Conservation (phyloP, 2,113 vertebrate genomes). For the Heloderma charlesbogerti region DNA sequence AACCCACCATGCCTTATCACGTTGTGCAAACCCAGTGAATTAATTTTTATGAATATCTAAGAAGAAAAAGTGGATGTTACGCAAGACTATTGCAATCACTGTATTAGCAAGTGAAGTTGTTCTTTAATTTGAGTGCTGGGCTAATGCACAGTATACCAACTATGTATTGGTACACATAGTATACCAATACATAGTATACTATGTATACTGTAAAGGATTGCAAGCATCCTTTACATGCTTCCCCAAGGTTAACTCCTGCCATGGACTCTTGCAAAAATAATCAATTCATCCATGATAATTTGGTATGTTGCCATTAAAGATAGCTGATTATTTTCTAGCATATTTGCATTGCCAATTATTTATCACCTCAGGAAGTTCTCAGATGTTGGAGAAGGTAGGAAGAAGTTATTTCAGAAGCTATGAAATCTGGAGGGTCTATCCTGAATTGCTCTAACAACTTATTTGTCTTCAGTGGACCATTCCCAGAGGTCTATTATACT, state of each 20-base stretch:
- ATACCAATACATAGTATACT: too few species aligned
- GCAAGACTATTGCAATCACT: not conserved
- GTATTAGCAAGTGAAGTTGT: not conserved
- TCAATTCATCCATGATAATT: not conserved
- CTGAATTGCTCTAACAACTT: not conserved
- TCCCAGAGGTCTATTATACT: not conserved
- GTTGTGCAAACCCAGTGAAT: not conserved
- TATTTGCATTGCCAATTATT: slow-evolving; percentile 15
- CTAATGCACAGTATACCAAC: not conserved
- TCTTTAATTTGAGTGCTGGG: not conserved
- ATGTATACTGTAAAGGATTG: too few species aligned
- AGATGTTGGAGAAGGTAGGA: not conserved
- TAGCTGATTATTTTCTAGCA: not conserved
- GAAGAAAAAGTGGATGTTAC: not conserved
- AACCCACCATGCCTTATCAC: too few species aligned
- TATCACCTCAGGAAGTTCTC: not conserved
- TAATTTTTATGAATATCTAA: not conserved
- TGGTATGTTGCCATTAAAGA: not conserved
- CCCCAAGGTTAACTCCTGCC: not conserved
- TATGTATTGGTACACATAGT: too few species aligned
- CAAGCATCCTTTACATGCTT: not conserved
- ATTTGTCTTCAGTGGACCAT: not conserved
- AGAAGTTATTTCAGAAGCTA: not conserved
- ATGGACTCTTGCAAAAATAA: not conserved
- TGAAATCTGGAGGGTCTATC: not conserved